Evolutionary conservation across 2,113 vertebrate species (phyloP), one percentile per base, ranked within the genome.

Genomic region (Psilopsiagon aymara): DNA sequence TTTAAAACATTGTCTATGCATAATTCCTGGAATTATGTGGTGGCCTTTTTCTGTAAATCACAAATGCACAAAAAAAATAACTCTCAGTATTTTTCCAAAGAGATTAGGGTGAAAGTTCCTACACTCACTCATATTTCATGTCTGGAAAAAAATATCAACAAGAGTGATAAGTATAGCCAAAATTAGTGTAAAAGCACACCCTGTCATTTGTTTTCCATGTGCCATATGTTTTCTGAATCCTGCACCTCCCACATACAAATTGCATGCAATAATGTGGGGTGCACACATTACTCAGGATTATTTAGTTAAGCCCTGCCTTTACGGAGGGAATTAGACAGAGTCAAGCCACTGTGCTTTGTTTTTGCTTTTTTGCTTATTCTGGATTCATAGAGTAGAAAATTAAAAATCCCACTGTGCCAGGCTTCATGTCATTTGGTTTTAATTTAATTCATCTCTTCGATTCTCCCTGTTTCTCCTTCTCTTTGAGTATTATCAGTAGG

Each of bases 221-320:
- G 90, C 97, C 96, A 97, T 97, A 97, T 97, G 97, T 95, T 97
- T 97, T 96, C 95, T 96, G 96, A 96, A 96, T 97, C 89, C 95
- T 92, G 87, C 92, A 96, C 97, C 97, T 97, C 96, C 96, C 95
- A 97, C 97, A 95, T 97, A 95, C 93, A 95, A 96, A 94, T 94
- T 86, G 92, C 85, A 92, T 85, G 70, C 94, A 96, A 87, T 97
- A 93, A 97, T 93, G 88, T 97, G 95, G 95, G 92, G 93, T 92
- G 87, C 92, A 92, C 93, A 88, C 82, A 79, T 96, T 96, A 95
- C 92, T 96, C 93, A 87, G 94, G 94, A 94, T 94, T 93, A 83
- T 96, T 97, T 76, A 90, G 94, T 94, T 96, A 95, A 96, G 43
- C 63, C 85, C 83, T 94, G 94, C 84, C 86, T 92, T 90, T 82